phyloP scores from a whole-genome alignment of 2,888 invertebrate species.

The Furcula furcula region DNA sequence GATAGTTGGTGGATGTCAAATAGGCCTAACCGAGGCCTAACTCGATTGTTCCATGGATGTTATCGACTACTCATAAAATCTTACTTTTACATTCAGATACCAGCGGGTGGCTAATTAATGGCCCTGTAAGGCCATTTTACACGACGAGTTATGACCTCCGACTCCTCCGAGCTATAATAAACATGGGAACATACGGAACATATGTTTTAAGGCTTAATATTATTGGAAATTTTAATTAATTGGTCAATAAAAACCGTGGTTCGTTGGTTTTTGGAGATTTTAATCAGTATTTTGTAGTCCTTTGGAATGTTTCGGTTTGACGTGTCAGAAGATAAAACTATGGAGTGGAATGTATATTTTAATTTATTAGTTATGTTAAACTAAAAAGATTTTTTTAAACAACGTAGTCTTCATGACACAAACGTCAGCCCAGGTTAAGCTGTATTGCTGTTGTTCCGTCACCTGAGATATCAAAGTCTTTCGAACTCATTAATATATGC shows the following conservation, averaged over 20 bases:
- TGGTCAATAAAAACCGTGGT: constrained; percentile 40
- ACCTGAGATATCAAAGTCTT: too few species aligned
- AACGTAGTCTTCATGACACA: too few species aligned
- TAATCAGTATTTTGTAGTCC: constrained; percentile 14
- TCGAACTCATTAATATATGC: too few species aligned
- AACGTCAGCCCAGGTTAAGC: too few species aligned
- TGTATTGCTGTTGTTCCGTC: too few species aligned
- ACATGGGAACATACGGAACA: constrained; percentile 57
- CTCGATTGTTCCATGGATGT: constrained; percentile 41
- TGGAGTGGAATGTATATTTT: too few species aligned
- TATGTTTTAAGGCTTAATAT: constrained; percentile 65
- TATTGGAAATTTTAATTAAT: constrained; percentile 62
- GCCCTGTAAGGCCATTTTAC: constrained; percentile 57
- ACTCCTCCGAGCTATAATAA: constrained; percentile 59
- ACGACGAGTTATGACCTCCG: constrained; percentile 52
- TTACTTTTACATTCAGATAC: constrained; percentile 49
- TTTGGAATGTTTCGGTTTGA: constrained; percentile 4
- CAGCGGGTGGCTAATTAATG: constrained; percentile 71
- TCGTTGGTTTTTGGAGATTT: constrained; percentile 33
- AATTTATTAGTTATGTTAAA: too few species aligned
- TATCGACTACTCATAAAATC: constrained; percentile 57
- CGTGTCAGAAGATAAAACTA: too few species aligned
- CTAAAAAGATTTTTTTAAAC: too few species aligned
- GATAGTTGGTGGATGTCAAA: constrained; percentile 22
- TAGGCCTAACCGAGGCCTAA: constrained; percentile 47